Evolutionary conservation across 2,888 invertebrate species (phyloP).

Genomic region (Pseudococcus jackbeardsleyi): DNA sequence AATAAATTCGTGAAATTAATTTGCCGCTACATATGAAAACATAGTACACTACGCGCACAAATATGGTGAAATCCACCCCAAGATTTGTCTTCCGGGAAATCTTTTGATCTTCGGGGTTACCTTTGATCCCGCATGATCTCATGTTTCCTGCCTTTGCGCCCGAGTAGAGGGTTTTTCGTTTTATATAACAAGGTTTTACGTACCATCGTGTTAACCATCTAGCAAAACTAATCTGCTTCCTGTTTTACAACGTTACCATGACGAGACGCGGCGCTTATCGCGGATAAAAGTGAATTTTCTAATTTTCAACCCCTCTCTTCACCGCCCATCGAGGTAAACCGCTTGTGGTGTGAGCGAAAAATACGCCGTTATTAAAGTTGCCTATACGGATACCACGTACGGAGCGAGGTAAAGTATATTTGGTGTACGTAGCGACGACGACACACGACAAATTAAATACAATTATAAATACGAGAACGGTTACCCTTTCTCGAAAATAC

Average conservation of each 20-base stretch:
- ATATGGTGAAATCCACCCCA: conserved; percentile 20
- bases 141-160: conserved; percentile 42
- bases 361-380: conserved; percentile 25
- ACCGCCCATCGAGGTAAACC: not conserved
- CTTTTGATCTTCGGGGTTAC: conserved; percentile 52
- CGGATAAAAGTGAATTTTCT: conserved; percentile 41
- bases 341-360: not conserved
- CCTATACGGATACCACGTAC: not conserved
- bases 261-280: conserved; percentile 3
- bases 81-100: conserved; percentile 50
- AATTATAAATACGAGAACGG: conserved; percentile 1
- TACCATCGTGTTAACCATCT: not conserved
- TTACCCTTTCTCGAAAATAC: not conserved
- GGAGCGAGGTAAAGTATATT: not conserved
- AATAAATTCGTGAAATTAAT: conserved; percentile 43
- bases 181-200: conserved; percentile 33
- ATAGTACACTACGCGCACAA: not conserved
- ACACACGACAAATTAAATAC: conserved; percentile 20
- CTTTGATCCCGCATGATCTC: conserved; percentile 53
- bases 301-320: not conserved
- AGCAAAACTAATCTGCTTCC: conserved; percentile 42
- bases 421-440: not conserved
- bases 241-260: conserved; percentile 26
- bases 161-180: conserved; percentile 34
- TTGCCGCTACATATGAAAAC: conserved; percentile 20